phyloP scores from a whole-genome alignment of 2,797 vertebrate species.

The Astyanax mexicanus region DNA sequence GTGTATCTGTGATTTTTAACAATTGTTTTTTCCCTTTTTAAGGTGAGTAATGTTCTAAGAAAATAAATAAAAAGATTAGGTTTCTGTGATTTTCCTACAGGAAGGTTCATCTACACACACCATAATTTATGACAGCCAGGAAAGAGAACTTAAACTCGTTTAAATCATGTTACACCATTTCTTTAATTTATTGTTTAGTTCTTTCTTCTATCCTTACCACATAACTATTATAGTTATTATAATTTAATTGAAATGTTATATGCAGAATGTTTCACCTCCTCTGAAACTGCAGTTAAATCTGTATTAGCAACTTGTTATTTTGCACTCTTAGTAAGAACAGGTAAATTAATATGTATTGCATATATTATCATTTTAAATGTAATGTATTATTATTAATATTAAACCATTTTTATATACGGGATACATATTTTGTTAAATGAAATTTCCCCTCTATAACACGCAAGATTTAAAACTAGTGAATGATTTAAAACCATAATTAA shows the following conservation, averaged over 20 bases:
- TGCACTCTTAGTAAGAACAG: not conserved
- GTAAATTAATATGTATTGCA: not conserved
- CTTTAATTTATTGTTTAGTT: too few species aligned
- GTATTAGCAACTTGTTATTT: not conserved
- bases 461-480: not conserved
- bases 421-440: too few species aligned
- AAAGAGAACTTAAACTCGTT: not conserved
- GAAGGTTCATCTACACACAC: not conserved
- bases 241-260: not conserved
- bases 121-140: not conserved
- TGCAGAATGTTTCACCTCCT: too few species aligned
- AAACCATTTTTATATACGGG: too few species aligned
- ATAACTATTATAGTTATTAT: too few species aligned
- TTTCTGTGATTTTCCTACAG: constrained; percentile 10
- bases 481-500: not conserved
- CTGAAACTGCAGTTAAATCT: not conserved
- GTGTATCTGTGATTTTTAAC: constrained; percentile 19
- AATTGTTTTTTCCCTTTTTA: constrained; percentile 21
- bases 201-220: too few species aligned
- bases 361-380: too few species aligned
- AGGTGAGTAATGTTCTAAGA: constrained; percentile 33
- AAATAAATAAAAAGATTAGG: not conserved
- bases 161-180: not conserved
- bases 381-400: not conserved
- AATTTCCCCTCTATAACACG: not conserved